Base-by-base conservation (phyloP, 1,140 invertebrate genomes). In the Thaumetopoea pityocampa region DNA sequence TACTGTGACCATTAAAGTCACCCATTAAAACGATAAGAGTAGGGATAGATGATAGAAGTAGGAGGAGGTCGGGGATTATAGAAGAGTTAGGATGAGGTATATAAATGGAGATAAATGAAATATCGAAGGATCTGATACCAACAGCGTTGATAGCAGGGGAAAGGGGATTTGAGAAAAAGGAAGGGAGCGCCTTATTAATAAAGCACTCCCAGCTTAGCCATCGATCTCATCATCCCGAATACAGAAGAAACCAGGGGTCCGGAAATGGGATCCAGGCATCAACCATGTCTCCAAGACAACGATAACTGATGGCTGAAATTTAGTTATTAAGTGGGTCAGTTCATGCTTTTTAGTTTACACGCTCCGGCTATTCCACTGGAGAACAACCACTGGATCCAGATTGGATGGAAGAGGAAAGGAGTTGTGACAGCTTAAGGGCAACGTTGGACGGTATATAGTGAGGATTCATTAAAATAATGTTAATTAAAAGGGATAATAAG, bases 201-300 rank as follows among this genome's bases (percentile, higher is more conserved):
- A 14, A 3, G 35, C 35, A 14, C 40, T 19, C 1, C 51, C 40
- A 10, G 27, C 48, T 22, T 44, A 50, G 0, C 57, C 59, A 30
- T 58, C 51, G 22, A 17, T 22, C 26, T 36, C 49, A 33, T 56
- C 49, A 28, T 53, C 49, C 22, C 57, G 30, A 2, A 60, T 10
- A 35, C 57, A 60, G 0, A 40, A 6, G 23, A 38, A 52, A 1
- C 52, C 52, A 3, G 45, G 26, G 0, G 54, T 26, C 7, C 35
- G 9, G 19, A 57, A 51, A 6, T 7, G 40, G 16, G 38, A 33
- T 0, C 37, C 43, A 8, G 50, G 46, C n/a, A 23, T 8, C n/a
- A 42, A 18, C 40, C 40, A 42, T 9, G 40, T 42, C 15, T 42
- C 40, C 7, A 29, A 32, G 5, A 33, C 10, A 15, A 29, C 10